phyloP scores from a whole-genome alignment of 2,113 vertebrate genomes.

The Corapipo altera region DNA sequence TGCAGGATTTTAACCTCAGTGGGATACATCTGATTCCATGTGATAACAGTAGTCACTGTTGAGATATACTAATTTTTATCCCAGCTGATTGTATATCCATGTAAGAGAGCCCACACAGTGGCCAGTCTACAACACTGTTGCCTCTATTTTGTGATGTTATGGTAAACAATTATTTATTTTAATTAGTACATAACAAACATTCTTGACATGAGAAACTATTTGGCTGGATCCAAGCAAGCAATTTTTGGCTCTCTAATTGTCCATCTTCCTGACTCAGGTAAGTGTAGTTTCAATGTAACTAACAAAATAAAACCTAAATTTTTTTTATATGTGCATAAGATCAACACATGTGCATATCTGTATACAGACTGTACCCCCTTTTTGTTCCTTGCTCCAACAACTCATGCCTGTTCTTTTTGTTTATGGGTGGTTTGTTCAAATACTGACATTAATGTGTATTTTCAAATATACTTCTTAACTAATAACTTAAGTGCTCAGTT shows the following conservation, averaged over 20 bases:
- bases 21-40: neutral
- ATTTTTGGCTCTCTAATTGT: neutral
- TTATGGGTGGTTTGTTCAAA: neutral
- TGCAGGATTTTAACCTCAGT: neutral
- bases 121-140: neutral
- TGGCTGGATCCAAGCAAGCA: neutral
- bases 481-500: neutral
- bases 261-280: neutral
- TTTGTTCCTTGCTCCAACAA: neutral
- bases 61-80: neutral
- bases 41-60: neutral
- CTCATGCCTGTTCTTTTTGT: neutral
- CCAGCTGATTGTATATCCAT: neutral
- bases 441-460: neutral
- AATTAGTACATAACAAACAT: neutral
- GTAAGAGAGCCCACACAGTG: neutral
- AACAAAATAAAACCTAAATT: neutral
- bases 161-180: neutral
- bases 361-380: neutral
- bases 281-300: neutral
- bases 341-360: neutral
- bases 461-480: neutral
- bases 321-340: neutral
- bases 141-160: neutral
- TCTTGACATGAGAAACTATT: neutral